Base-by-base conservation (phyloP, 2,113 vertebrate genomes). In the Pterocles gutturalis region DNA sequence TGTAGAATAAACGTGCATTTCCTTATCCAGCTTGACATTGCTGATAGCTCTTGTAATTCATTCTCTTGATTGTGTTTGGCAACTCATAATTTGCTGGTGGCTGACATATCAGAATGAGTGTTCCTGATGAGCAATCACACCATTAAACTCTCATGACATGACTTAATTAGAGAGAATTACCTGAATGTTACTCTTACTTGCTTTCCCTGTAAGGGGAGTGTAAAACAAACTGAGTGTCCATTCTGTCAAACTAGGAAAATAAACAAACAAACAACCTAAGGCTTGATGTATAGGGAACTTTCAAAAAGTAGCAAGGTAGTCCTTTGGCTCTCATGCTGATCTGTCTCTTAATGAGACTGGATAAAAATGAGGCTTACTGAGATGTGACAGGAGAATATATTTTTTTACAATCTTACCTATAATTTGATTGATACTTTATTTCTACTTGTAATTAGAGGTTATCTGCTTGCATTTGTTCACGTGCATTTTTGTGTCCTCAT, bases 1-100 rank as follows among this genome's bases (percentile, higher is more conserved):
- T 89, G 58, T 61, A 66, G 80, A 83, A 76, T 88, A 87, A 89
- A 43, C 64, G 78, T 31, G 41, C 24, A 60, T 87, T 93, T 96
- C 86, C 78, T 89, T 93, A 88, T 69, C 71, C 92, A 88, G 85
- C 70, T 71, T 85, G 85, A 67, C 5, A 4, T 43, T 94, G 53
- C 82, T 96, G 82, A 85, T 87, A 78, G 73, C 69, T 81, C 83
- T 96, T 84, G 83, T 89, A 96, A 94, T 87, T 89, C 77, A 93
- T 88, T 94, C 81, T 87, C 72, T 69, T 96, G 89, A 94, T 92
- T 90, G 92, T 94, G 93, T 96, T 95, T 87, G 87, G 93, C 87
- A 91, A 83, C 80, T 97, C 60, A 36, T 95, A 92, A 94, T 93
- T 93, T 97, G 28, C 81, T 78, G 31, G 73, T 91, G 95, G 83